Conservation (phyloP, 2,113 vertebrate genomes). For the Empidonax traillii region DNA sequence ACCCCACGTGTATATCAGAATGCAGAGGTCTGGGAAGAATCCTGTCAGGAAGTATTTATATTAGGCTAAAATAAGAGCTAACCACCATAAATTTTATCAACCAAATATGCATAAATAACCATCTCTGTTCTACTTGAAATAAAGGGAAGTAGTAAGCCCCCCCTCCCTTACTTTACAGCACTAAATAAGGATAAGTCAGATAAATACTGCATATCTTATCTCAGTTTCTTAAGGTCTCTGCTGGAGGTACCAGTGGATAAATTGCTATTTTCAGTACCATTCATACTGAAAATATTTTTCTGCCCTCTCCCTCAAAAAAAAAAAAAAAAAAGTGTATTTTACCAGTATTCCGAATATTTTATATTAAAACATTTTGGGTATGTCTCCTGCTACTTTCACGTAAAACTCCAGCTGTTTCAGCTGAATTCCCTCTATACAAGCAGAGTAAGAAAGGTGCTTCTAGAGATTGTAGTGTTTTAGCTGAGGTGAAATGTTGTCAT, state of each 20-base stretch:
- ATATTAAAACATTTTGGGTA: not conserved
- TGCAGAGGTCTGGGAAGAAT: not conserved
- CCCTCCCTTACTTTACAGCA: not conserved
- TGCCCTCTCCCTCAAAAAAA: not conserved
- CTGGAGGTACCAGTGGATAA: not conserved
- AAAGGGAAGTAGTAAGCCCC: not conserved
- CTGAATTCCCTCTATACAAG: not conserved
- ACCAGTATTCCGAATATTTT: not conserved
- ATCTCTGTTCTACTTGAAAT: not conserved
- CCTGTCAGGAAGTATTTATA: not conserved
- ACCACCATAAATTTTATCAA: not conserved
- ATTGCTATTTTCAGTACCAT: not conserved
- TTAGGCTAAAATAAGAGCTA: not conserved
- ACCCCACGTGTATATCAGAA: accelerated
- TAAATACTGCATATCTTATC: not conserved
- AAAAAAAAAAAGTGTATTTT: not conserved
- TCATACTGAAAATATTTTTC: not conserved
- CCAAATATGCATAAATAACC: not conserved
- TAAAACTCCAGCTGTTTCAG: not conserved
- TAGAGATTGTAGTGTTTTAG: not conserved
- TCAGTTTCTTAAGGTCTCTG: not conserved
- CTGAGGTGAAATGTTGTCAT: not conserved
- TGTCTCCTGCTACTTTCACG: not conserved
- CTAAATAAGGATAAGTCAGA: not conserved
- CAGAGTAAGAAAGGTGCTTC: not conserved